Conservation (phyloP, 2,888 invertebrate species). For the Dastarcus helophoroides region DNA sequence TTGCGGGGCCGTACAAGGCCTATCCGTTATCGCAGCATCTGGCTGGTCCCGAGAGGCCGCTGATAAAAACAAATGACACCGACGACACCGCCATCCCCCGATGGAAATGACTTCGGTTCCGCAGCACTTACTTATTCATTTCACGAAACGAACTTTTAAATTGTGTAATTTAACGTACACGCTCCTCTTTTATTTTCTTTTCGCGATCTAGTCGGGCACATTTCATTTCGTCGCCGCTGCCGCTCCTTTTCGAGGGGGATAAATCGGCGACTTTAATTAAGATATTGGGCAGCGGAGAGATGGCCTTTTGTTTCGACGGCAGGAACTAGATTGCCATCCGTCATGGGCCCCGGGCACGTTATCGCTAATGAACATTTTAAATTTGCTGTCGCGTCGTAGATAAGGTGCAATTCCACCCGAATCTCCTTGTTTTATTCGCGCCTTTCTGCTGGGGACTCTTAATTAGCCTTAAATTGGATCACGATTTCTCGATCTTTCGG, state of each 20-base stretch:
- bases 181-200: slow-evolving; percentile 30
- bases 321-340: slow-evolving; percentile 31
- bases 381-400: slow-evolving; percentile 29
- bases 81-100: slow-evolving; percentile 36
- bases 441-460: too few relatives aligned
- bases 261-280: slow-evolving; percentile 43
- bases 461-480: too few relatives aligned
- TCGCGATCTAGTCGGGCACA: slow-evolving; percentile 18
- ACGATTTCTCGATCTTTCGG: too few relatives aligned
- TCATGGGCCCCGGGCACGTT: slow-evolving; percentile 31
- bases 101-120: slow-evolving; percentile 21
- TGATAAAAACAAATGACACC: slow-evolving; percentile 38
- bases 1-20: slow-evolving; percentile 9
- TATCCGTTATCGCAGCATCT: slow-evolving; percentile 27
- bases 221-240: slow-evolving; percentile 32
- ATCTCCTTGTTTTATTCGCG: slow-evolving; percentile 23
- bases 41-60: slow-evolving; percentile 26
- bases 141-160: slow-evolving; percentile 41
- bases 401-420: too few relatives aligned
- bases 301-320: slow-evolving; percentile 37
- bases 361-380: slow-evolving; percentile 38
- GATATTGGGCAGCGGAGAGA: slow-evolving; percentile 36
- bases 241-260: slow-evolving; percentile 24
- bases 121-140: slow-evolving; percentile 38
- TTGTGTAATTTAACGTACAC: slow-evolving; percentile 39